Evolutionary conservation across 1,140 invertebrate genomes (phyloP).

Genomic region (Propsilocerus akamusi): DNA sequence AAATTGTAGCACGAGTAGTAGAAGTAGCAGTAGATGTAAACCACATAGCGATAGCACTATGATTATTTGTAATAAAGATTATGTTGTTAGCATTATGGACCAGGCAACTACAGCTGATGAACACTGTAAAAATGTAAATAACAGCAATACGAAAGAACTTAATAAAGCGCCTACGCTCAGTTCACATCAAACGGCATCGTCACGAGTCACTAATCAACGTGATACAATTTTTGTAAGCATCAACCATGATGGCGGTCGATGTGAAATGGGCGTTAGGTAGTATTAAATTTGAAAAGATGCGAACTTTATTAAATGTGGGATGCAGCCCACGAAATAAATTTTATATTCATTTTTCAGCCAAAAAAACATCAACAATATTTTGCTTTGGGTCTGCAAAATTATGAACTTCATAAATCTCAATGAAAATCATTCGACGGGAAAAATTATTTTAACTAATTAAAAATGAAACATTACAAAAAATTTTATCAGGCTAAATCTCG

Average conservation of each 20-base stretch:
- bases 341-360: no score
- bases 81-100: background rate
- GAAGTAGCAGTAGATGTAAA: background rate
- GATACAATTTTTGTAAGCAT: background rate
- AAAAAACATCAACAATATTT: no score
- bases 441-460: no score
- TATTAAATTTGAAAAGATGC: background rate
- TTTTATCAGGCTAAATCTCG: no score
- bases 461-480: no score
- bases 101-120: background rate
- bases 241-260: background rate
- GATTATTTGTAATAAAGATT: background rate
- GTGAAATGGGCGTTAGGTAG: background rate
- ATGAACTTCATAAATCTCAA: no score
- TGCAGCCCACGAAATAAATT: no score
- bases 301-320: no score
- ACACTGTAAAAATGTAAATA: conserved; percentile 1
- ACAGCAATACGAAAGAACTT: background rate
- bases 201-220: background rate
- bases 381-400: no score
- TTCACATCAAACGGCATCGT: background rate
- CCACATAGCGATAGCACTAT: background rate
- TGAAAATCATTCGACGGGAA: no score
- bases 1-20: background rate
- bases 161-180: background rate